phyloP scores from a whole-genome alignment of 2,797 vertebrate species.

The Varecia variegata region DNA sequence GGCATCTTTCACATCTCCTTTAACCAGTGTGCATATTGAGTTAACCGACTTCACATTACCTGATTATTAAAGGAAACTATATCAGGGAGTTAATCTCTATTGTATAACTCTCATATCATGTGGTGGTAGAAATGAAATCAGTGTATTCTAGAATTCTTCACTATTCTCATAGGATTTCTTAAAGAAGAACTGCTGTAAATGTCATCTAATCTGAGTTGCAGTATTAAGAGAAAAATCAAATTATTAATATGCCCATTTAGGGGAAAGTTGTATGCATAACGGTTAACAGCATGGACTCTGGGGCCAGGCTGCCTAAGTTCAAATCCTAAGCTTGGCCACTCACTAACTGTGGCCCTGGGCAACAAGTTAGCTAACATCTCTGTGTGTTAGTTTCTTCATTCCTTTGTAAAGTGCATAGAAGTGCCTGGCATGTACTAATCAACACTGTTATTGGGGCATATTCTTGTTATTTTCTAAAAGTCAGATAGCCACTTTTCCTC shows the following conservation, averaged over 20 bases:
- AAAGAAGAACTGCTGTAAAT: neutral
- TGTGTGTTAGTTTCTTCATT: neutral
- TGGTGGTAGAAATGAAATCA: neutral
- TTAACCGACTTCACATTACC: neutral
- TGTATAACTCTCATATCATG: neutral
- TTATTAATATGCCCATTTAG: neutral
- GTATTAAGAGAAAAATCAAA: slow-evolving; percentile 4
- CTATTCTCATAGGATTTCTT: slow-evolving; percentile 10
- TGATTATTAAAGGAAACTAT: neutral
- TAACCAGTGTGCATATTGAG: neutral
- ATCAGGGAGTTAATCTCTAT: neutral
- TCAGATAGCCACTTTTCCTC: neutral
- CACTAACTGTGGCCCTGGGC: neutral
- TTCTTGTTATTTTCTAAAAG: neutral
- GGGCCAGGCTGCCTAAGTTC: neutral
- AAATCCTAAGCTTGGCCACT: neutral
- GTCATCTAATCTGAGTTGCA: neutral
- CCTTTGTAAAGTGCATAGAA: neutral
- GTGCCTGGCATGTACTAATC: neutral
- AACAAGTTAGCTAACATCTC: neutral
- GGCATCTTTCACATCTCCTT: neutral
- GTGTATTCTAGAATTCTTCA: neutral
- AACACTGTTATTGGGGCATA: neutral
- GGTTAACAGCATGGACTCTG: neutral
- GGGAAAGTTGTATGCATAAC: neutral